Conservation (phyloP, 2,797 vertebrate species). For the Gymnocypris eckloni region DNA sequence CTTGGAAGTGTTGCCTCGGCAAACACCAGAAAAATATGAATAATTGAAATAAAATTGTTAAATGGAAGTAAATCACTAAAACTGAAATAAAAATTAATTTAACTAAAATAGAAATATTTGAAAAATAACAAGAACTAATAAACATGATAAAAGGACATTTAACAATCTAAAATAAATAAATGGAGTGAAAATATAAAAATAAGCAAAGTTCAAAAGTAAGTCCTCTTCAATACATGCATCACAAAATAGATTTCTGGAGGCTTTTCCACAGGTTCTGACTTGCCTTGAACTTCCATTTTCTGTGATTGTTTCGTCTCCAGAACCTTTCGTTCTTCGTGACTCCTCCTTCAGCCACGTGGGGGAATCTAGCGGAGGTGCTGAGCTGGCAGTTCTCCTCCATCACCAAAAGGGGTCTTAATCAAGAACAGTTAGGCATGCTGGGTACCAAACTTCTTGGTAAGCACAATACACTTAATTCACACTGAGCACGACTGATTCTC, state of each 20-base stretch:
- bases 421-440: slow-evolving; percentile 94
- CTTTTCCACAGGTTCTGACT: not conserved
- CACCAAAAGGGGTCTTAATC: slow-evolving; percentile 92
- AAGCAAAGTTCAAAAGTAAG: slow-evolving; percentile 74
- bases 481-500: not conserved
- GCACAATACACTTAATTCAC: not conserved
- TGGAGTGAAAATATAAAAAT: not conserved
- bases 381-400: slow-evolving; percentile 98
- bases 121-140: not conserved
- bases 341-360: slow-evolving; percentile 88
- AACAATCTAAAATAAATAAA: not conserved
- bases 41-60: too few relatives aligned
- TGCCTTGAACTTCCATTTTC: not conserved
- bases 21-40: too few relatives aligned
- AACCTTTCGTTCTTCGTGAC: slow-evolving; percentile 93
- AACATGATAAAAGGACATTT: not conserved
- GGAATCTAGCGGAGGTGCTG: slow-evolving; percentile 88
- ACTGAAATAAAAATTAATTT: not conserved
- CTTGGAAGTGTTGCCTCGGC: not conserved
- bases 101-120: not conserved
- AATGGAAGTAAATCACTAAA: too few relatives aligned
- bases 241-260: not conserved
- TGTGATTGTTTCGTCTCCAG: slow-evolving; percentile 68
- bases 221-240: not conserved
- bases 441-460: slow-evolving; percentile 93